Conservation (phyloP, 1,140 invertebrate genomes). For the Aplysia californica region DNA sequence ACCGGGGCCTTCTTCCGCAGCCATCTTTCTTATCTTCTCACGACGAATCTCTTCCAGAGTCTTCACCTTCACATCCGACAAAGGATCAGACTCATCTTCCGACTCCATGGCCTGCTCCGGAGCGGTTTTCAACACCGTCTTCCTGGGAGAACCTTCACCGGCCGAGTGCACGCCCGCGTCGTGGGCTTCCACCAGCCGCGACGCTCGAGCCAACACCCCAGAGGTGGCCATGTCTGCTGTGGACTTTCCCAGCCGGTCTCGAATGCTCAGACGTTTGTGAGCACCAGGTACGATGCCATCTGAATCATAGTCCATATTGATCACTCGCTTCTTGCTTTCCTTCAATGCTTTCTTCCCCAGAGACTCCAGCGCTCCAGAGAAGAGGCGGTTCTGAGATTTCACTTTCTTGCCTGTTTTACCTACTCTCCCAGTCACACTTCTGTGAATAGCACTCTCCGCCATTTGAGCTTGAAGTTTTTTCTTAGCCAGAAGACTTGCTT, state of each 20-base stretch:
- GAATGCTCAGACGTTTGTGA: not conserved
- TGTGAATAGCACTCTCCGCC: not conserved
- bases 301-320: slow-evolving; percentile 15
- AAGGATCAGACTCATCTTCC: not conserved
- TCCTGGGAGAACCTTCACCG: not conserved
- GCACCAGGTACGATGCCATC: slow-evolving; percentile 6
- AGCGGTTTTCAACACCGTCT: not conserved
- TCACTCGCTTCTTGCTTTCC: not conserved
- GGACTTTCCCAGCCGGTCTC: slow-evolving; percentile 14
- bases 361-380: no score
- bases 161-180: not conserved
- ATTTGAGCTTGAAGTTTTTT: not conserved
- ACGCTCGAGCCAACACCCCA: no score
- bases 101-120: not conserved
- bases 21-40: slow-evolving; percentile 24
- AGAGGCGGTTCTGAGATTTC: no score
- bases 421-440: not conserved
- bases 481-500: not conserved
- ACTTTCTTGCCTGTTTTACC: not conserved
- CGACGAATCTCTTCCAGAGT: slow-evolving; percentile 17
- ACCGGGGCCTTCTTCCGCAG: no score
- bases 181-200: no score
- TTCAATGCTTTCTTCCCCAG: not conserved
- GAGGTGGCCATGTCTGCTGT: no score
- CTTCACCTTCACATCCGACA: slow-evolving; percentile 13